These are phyloP conservation scores for Progne subis DNA, from an alignment of 2,113 vertebrate species.

Conservation along the genomic window DNA sequence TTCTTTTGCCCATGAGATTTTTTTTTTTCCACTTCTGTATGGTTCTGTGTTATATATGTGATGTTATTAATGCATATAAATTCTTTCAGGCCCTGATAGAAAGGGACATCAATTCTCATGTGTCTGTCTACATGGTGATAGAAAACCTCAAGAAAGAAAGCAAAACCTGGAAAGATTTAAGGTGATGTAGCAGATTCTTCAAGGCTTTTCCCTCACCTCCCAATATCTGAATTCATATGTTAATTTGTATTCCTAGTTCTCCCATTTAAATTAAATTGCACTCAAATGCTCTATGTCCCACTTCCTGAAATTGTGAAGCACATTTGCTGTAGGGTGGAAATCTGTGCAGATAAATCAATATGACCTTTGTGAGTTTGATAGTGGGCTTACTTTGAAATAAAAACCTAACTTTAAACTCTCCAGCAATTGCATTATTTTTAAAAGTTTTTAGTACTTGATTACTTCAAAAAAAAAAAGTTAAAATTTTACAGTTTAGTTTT, in stretches of 20 bases:
- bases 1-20: background rate
- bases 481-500: background rate
- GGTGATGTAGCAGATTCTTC: constrained; percentile 68
- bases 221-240: background rate
- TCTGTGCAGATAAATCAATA: background rate
- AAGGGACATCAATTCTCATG: constrained; percentile 94
- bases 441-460: background rate
- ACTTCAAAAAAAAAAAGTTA: background rate
- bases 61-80: background rate
- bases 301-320: background rate
- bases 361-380: background rate
- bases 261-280: background rate
- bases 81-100: constrained; percentile 88
- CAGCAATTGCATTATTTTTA: background rate
- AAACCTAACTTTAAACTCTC: background rate
- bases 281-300: background rate
- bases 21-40: background rate
- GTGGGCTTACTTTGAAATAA: background rate
- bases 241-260: background rate
- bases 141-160: constrained; percentile 95
- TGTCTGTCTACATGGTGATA: constrained; percentile 96
- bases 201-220: background rate
- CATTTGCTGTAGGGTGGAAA: background rate
- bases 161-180: constrained; percentile 96
- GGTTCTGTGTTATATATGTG: background rate